Conservation (phyloP, 2,797 vertebrate genomes). For the Phyllotis vaccarum region DNA sequence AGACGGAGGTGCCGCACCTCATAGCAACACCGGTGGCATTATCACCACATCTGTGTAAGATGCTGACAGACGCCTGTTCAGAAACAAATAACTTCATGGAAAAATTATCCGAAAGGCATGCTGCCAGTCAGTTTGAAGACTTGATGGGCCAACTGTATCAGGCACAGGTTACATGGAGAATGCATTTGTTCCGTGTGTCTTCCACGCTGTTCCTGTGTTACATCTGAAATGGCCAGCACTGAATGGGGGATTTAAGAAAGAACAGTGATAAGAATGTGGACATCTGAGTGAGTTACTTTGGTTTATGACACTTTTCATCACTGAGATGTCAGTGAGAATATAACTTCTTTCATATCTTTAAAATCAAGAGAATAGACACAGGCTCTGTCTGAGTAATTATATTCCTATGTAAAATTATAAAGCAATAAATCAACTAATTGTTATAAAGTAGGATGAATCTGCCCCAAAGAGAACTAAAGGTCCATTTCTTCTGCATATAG, state of each 20-base stretch:
- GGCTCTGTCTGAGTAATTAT: slow-evolving; percentile 20
- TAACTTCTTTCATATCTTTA: slow-evolving; percentile 8
- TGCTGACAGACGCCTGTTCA: neutral
- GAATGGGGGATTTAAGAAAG: slow-evolving; percentile 7
- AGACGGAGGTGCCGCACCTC: neutral
- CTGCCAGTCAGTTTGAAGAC: neutral
- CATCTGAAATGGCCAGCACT: neutral
- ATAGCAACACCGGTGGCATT: neutral
- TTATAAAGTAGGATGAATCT: neutral
- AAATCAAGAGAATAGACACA: slow-evolving; percentile 4
- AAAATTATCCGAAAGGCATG: neutral
- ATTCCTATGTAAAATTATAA: slow-evolving; percentile 51
- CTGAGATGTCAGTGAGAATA: slow-evolving; percentile 16
- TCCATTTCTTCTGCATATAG: neutral
- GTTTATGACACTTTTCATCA: slow-evolving; percentile 40
- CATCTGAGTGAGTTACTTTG: slow-evolving; percentile 7
- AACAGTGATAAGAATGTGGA: neutral
- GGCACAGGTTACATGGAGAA: neutral
- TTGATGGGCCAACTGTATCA: neutral
- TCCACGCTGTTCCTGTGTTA: neutral
- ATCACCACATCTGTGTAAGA: slow-evolving; percentile 1
- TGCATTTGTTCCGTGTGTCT: neutral
- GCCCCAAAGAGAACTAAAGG: neutral
- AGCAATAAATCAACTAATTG: neutral
- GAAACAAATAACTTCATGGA: slow-evolving; percentile 7